Evolutionary conservation across 1,140 invertebrate species (phyloP).

Genomic region (Rhagoletis pomonella): DNA sequence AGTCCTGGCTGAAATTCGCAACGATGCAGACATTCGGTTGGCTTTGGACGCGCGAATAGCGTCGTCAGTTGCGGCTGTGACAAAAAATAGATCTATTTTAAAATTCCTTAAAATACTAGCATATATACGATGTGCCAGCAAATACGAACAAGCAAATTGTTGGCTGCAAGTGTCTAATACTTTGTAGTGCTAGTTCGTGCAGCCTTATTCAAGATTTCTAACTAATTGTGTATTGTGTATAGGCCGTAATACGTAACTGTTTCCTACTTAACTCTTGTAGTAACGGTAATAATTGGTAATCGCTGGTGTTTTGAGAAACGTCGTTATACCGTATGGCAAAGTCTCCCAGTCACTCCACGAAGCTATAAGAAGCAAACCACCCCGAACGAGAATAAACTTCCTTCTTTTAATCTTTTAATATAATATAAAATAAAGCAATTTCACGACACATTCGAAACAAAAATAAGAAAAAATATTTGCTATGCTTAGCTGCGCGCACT

Average conservation of each 20-base stretch:
- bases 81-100: conserved; percentile 51
- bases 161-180: conserved; percentile 47
- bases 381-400: background rate
- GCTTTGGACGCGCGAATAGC: conserved; percentile 19
- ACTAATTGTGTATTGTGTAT: background rate
- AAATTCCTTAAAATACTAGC: conserved; percentile 28
- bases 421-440: background rate
- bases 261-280: background rate
- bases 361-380: too few species aligned
- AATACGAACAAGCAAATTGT: conserved; percentile 4
- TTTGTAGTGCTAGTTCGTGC: conserved; percentile 25
- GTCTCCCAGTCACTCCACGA: too few species aligned
- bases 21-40: conserved; percentile 66
- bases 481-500: background rate
- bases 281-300: background rate
- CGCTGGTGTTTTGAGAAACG: background rate
- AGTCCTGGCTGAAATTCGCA: conserved; percentile 73
- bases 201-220: background rate
- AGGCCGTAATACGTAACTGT: background rate
- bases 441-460: background rate
- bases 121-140: background rate
- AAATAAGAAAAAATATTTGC: background rate
- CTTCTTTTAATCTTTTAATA: background rate
- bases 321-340: too few species aligned
- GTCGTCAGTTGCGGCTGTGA: conserved; percentile 11